These are phyloP conservation scores for Sinonovacula constricta DNA, from an alignment of 1,140 invertebrate species.

Conservation along the genomic window DNA sequence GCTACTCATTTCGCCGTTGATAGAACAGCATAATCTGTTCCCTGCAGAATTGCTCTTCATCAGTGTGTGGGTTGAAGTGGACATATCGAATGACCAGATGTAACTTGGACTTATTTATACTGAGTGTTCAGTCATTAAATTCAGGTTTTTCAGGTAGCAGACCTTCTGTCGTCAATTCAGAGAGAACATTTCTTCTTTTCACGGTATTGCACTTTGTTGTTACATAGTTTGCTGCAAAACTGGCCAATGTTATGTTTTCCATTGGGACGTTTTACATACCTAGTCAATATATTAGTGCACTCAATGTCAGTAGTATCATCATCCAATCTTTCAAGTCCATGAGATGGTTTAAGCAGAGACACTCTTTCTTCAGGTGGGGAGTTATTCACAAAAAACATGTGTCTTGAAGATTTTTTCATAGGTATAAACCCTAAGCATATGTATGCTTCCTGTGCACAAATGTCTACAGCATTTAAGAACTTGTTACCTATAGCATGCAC, in stretches of 20 bases:
- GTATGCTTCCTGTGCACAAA: constrained; percentile 22
- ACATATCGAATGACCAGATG: constrained; percentile 3
- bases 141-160: not conserved
- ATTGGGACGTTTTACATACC: constrained; percentile 9
- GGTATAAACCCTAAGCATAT: constrained; percentile 18
- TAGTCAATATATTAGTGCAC: constrained; percentile 1
- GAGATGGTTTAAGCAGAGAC: constrained; percentile 7
- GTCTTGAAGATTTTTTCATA: constrained; percentile 25
- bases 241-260: not conserved
- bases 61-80: constrained; percentile 7
- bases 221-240: constrained; percentile 15
- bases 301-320: constrained; percentile 22
- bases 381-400: constrained; percentile 21
- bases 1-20: not conserved
- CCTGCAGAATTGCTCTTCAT: not conserved
- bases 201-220: not conserved
- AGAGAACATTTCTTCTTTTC: not conserved
- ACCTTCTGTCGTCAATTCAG: constrained; percentile 2
- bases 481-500: constrained; percentile 9
- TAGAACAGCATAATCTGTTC: constrained; percentile 1
- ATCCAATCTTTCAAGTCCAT: constrained; percentile 2
- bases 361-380: constrained; percentile 24
- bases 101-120: no score
- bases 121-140: no score
- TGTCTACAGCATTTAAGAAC: constrained; percentile 33